Base-by-base conservation (phyloP, 2,888 invertebrate species). In the Ceriagrion tenellum region DNA sequence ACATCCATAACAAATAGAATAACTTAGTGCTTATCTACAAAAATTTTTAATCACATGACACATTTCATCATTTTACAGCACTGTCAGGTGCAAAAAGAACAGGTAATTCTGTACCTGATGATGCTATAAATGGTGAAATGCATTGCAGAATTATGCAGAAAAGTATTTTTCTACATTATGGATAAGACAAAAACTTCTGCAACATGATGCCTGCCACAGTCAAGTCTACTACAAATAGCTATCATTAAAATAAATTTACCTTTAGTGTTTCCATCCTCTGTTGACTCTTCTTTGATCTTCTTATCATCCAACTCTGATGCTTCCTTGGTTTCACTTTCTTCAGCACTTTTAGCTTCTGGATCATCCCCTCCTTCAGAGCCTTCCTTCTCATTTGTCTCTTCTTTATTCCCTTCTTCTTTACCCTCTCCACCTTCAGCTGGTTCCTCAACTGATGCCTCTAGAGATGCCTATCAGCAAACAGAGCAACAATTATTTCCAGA, bases 401-500 rank as follows among this genome's bases (percentile, higher is more conserved):
- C 95, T 16, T 95, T 95, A 55, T 88, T 95, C 74, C 56, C 81
- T 47, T 95, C 89, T 4, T 95, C 95, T 89, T 95, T 95, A 26
- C 95, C 40, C 96, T 95, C 56, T 96, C 95, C 89, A 96, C 96
- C 35, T 96, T 96, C 12, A 96, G 96, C 40, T 96, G 96, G 96
- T 95, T 97, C 96, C 95, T 96, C 96, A 56, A 95, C 20, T 8
- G 96, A 95, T 95, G 95, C 81, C 88, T 96, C 95, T 95, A 96
- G 95, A 63, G 96, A 96, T 95, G 96, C 96, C 97, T 97, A 95
- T 13, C 96, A 95, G 95, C 95, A 95, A 95, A 96, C 95, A 95
- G 95, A 95, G 69, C 47, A 88, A 63, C 26, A 63, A 55, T 69
- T 88, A 55, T 18, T 26, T n/a, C 26, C 59, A 59, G 20, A 8